Base-by-base conservation (phyloP, 2,888 invertebrate species). In the Drosophila multiciliata region DNA sequence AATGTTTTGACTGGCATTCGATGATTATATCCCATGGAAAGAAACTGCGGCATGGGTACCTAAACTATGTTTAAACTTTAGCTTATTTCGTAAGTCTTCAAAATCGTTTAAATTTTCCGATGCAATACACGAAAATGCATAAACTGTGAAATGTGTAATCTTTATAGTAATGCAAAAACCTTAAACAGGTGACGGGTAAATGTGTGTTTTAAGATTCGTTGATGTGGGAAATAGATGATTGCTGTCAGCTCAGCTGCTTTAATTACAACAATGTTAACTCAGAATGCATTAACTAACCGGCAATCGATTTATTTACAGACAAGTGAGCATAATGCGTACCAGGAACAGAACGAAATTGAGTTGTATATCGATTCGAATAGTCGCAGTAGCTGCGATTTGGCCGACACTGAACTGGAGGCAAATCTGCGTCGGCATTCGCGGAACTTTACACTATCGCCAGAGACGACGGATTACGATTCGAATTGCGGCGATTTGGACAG, bases 381-480 rank as follows among this genome's bases (percentile, higher is more conserved):
- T 78, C 91, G 93, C 38, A 93, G 93, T 74, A 92, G 93, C 68
- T 92, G 92, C 40, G 93, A 93, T 60, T 73, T 92, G 59, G 92
- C 90, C 7, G 93, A 93, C 60, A 92, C 92, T 15, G 92, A 93
- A 76, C 69, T 92, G 73, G 92, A 92, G 75, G 89, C 91, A 32
- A 92, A 92, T 85, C 73, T 92, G 45, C 90, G 92, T 0, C 90
- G 92, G 52, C 96, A 96, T 91, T 96, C 96, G 84, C 95, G 97
- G 54, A 97, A 98, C 92, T 98, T 98, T 92, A 97, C 98, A 6
- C 94, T 98, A 52, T 98, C 98, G 42, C 98, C 98, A 1, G 98
- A 98, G 94, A 97, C 97, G 0, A 98, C 98, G 61, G 88, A 98
- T 93, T 98, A 97, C 92, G 98, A 97, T 93, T 97, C 97, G 76